Conservation (phyloP, 2,113 vertebrate species). For the Ceyx melanurus region DNA sequence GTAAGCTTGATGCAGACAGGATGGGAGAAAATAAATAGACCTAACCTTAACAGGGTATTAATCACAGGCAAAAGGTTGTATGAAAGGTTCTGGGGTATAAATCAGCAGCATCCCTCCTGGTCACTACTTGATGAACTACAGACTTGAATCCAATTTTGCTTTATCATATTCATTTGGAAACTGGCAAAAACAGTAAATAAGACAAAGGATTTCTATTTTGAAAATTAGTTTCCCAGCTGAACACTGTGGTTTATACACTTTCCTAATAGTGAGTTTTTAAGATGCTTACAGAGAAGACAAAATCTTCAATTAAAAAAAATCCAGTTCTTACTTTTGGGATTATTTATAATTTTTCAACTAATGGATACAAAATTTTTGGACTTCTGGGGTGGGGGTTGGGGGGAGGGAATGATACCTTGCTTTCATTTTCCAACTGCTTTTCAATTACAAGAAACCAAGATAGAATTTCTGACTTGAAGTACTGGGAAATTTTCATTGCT, state of each 20-base stretch:
- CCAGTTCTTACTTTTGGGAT: background rate
- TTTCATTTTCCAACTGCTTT: background rate
- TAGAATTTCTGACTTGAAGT: background rate
- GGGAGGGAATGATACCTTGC: background rate
- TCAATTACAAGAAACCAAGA: background rate
- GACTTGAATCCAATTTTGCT: background rate
- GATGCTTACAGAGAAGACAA: background rate
- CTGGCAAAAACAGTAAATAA: background rate
- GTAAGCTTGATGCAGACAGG: slow-evolving; percentile 53
- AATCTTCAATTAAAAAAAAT: background rate
- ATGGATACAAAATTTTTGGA: background rate
- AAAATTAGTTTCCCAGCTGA: background rate
- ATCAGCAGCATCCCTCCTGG: background rate
- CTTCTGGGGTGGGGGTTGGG: background rate
- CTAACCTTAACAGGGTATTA: slow-evolving; percentile 43
- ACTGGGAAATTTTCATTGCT: background rate
- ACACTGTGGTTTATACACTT: background rate
- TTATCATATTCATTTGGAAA: background rate
- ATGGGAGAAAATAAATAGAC: slow-evolving; percentile 35
- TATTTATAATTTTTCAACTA: background rate
- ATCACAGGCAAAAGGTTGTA: slow-evolving; percentile 11
- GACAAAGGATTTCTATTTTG: background rate
- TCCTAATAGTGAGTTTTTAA: background rate
- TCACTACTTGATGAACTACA: background rate
- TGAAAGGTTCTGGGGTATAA: background rate